Percentiles rank a stretch among this genome's conserved stretches.
Conservation (phyloP, 2,888 invertebrate species). For the Stegophylla sp. region DNA sequence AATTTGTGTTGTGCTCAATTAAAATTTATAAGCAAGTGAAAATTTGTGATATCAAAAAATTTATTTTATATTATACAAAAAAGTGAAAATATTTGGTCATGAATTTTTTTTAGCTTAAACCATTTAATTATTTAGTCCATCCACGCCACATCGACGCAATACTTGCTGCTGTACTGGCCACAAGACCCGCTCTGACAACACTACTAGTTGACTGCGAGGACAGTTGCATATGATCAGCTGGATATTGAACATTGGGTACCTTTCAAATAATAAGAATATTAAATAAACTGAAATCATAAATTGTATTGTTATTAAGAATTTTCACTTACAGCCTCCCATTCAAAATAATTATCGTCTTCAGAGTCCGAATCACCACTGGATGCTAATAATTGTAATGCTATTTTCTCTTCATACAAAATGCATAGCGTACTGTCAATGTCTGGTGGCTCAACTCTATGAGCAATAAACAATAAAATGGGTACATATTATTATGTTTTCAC, state of each 20-base stretch:
- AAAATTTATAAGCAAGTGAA: conserved; percentile 2
- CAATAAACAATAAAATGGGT: neutral
- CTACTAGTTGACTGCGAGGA: conserved; percentile 60
- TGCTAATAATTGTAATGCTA: conserved; percentile 68
- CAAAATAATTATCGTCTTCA: conserved; percentile 77
- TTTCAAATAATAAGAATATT: neutral
- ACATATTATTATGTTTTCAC: neutral
- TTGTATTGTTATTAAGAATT: neutral
- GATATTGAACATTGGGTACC: conserved; percentile 59
- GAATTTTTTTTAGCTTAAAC: neutral
- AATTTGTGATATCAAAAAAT: neutral
- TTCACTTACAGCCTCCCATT: conserved; percentile 78
- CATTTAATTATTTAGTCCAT: conserved; percentile 67
- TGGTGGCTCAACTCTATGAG: conserved; percentile 70
- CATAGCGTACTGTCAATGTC: conserved; percentile 70
- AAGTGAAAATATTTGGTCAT: neutral
- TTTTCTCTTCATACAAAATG: conserved; percentile 72
- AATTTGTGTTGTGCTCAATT: neutral
- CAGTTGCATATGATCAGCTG: conserved; percentile 63
- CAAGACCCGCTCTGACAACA: conserved; percentile 65
- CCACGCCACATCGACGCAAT: conserved; percentile 83
- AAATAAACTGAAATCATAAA: neutral
- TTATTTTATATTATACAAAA: neutral
- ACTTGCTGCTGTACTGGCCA: conserved; percentile 82
- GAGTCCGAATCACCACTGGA: conserved; percentile 74